Percentiles rank a stretch among this genome's conserved stretches.
Conservation (phyloP, 2,113 vertebrate genomes). For the Lipophrys pholis region DNA sequence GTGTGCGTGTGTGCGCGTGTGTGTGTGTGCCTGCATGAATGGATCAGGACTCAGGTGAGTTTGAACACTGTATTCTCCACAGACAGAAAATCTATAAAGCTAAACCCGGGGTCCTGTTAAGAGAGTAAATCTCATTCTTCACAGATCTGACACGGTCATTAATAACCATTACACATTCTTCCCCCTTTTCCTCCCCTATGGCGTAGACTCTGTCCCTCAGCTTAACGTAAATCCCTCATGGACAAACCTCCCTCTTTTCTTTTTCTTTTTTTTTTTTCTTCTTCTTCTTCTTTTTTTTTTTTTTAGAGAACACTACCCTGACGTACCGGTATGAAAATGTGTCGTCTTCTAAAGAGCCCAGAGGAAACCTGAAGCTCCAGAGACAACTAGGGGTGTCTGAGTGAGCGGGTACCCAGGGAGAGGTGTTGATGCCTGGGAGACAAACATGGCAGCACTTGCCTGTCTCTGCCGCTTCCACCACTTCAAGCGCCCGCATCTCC, state of each 20-base stretch:
- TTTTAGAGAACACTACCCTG: conserved; percentile 46
- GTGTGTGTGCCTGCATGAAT: conserved; percentile 26
- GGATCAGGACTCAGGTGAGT: conserved; percentile 67
- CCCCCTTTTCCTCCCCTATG: conserved; percentile 56
- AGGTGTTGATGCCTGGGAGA: conserved; percentile 64
- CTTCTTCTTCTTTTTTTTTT: conserved; percentile 9
- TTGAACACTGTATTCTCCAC: conserved; percentile 66
- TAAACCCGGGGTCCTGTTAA: conserved; percentile 74
- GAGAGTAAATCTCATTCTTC: conserved; percentile 80
- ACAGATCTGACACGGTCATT: conserved; percentile 79
- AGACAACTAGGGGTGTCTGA: conserved; percentile 58
- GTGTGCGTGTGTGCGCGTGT: conserved; percentile 14
- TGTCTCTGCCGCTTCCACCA: conserved; percentile 3
- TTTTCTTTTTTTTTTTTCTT: conserved; percentile 23
- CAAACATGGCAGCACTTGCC: conserved; percentile 29
- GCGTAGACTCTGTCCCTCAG: conserved; percentile 66
- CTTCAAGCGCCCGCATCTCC: not conserved
- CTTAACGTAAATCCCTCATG: conserved; percentile 74
- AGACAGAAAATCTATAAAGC: conserved; percentile 78
- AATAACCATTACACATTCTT: conserved; percentile 76
- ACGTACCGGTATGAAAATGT: conserved; percentile 61
- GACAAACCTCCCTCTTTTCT: conserved; percentile 35
- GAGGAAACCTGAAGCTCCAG: conserved; percentile 74
- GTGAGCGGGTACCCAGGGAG: conserved; percentile 66
- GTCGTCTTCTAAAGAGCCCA: conserved; percentile 55